A percentile compares a stretch with the other conserved stretches of the same genome.
Evolutionary conservation across 2,797 vertebrate genomes (phyloP).

Genomic region (Xenops minutus): DNA sequence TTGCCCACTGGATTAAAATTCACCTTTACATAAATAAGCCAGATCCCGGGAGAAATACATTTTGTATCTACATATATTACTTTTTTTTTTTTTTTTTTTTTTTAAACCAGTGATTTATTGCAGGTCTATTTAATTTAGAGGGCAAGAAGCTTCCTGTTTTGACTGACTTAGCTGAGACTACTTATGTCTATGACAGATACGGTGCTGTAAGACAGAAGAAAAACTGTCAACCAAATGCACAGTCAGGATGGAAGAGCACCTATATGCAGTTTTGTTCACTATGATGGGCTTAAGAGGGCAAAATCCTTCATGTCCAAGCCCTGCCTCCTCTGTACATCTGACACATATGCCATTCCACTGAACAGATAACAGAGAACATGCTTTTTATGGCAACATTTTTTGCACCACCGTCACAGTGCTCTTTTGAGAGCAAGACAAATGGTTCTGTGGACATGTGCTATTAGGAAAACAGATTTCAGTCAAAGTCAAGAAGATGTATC

Average conservation of each 20-base stretch:
- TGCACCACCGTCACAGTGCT: background rate
- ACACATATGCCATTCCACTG: background rate
- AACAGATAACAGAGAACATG: background rate
- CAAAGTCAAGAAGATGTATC: background rate
- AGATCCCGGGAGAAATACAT: background rate
- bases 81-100: background rate
- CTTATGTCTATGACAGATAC: background rate
- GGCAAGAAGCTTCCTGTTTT: constrained; percentile 2
- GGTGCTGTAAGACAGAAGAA: background rate
- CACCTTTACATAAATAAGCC: constrained; percentile 21
- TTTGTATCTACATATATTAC: background rate
- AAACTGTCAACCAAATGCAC: background rate
- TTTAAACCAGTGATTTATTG: background rate
- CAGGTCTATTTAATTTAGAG: background rate
- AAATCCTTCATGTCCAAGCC: background rate
- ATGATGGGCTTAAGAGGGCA: constrained; percentile 8
- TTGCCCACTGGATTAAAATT: constrained; percentile 46
- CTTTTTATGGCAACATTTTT: background rate
- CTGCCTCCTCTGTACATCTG: background rate
- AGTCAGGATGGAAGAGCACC: background rate
- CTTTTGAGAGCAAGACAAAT: background rate
- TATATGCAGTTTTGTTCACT: background rate
- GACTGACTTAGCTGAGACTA: background rate
- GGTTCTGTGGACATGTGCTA: background rate
- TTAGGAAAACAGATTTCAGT: constrained; percentile 13